phyloP scores from a whole-genome alignment of 2,797 vertebrate genomes.

The Manis javanica region DNA sequence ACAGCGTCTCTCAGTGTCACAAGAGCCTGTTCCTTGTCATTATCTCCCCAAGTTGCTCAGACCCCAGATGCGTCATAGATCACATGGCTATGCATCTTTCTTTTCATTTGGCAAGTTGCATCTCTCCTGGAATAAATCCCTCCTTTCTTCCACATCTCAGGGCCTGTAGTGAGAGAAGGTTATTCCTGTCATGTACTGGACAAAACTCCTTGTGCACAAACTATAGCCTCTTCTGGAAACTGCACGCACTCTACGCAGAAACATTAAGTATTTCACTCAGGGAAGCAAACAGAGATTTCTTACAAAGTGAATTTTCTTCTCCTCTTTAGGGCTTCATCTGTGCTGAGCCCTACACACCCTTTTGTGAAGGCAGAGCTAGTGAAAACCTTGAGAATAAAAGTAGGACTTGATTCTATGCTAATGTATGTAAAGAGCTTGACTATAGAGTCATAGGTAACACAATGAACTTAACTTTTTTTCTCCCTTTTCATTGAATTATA shows the following conservation, averaged over 20 bases:
- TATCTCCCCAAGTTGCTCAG: slow-evolving; percentile 21
- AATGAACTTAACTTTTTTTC: slow-evolving; percentile 74
- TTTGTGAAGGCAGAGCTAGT: slow-evolving; percentile 48
- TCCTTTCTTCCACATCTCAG: slow-evolving; percentile 19
- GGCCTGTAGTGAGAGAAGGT: background rate
- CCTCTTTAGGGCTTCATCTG: background rate
- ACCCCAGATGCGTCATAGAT: background rate
- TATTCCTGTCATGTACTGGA: accelerated
- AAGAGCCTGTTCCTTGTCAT: background rate
- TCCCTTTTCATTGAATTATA: slow-evolving; percentile 79
- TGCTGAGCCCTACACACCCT: background rate
- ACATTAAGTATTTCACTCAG: slow-evolving; percentile 75
- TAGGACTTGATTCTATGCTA: slow-evolving; percentile 60
- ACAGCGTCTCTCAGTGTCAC: slow-evolving; percentile 49
- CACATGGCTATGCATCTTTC: slow-evolving; percentile 63
- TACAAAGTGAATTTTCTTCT: slow-evolving; percentile 1
- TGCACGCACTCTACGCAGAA: slow-evolving; percentile 59
- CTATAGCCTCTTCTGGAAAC: slow-evolving; percentile 50
- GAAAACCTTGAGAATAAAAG: slow-evolving; percentile 47
- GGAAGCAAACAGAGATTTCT: slow-evolving; percentile 5
- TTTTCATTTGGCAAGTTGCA: slow-evolving; percentile 25
- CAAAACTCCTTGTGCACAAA: background rate
- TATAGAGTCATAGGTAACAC: slow-evolving; percentile 66
- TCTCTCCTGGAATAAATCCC: slow-evolving; percentile 3
- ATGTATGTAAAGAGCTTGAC: slow-evolving; percentile 53